These are phyloP conservation scores for Neoniphon sammara DNA, from an alignment of 2,797 vertebrate species.

Conservation along the genomic window DNA sequence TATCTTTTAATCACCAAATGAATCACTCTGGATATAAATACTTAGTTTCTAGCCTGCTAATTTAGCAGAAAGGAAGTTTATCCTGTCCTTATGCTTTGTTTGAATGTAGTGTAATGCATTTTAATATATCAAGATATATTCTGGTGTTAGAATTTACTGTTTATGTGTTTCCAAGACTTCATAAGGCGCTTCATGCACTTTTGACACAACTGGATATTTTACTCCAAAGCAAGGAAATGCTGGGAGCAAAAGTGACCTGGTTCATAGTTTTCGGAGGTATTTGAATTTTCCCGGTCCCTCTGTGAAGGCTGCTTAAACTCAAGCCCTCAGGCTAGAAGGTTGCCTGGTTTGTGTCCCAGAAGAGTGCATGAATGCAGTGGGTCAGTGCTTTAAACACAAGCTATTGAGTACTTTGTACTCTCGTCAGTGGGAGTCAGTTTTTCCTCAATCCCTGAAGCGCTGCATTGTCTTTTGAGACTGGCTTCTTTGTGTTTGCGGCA, in stretches of 20 bases:
- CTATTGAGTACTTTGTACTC: constrained; percentile 66
- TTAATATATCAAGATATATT: neutral
- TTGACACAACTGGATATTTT: neutral
- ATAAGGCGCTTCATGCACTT: constrained; percentile 6
- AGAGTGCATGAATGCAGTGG: constrained; percentile 57
- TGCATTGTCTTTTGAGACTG: constrained; percentile 77
- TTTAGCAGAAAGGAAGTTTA: neutral
- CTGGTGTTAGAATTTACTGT: neutral
- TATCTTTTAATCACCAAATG: neutral
- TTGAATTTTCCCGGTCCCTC: constrained; percentile 35
- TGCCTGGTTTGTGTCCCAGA: constrained; percentile 51
- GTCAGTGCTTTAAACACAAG: constrained; percentile 62
- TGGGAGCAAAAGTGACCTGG: constrained; percentile 41
- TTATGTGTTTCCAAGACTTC: neutral
- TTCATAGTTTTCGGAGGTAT: constrained; percentile 31
- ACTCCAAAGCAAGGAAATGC: constrained; percentile 25
- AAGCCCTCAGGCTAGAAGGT: constrained; percentile 38
- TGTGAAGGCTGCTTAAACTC: constrained; percentile 49
- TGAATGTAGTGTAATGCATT: no score
- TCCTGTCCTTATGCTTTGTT: neutral
- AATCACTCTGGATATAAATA: neutral
- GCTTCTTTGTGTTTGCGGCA: constrained; percentile 69
- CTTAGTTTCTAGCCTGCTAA: neutral
- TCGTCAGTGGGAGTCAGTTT: constrained; percentile 71
- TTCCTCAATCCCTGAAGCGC: constrained; percentile 70